A percentile compares a stretch with the other conserved stretches of the same genome.
These are phyloP conservation scores for Apolygus lucorum DNA, from an alignment of 1,140 invertebrate genomes.

Conservation along the genomic window DNA sequence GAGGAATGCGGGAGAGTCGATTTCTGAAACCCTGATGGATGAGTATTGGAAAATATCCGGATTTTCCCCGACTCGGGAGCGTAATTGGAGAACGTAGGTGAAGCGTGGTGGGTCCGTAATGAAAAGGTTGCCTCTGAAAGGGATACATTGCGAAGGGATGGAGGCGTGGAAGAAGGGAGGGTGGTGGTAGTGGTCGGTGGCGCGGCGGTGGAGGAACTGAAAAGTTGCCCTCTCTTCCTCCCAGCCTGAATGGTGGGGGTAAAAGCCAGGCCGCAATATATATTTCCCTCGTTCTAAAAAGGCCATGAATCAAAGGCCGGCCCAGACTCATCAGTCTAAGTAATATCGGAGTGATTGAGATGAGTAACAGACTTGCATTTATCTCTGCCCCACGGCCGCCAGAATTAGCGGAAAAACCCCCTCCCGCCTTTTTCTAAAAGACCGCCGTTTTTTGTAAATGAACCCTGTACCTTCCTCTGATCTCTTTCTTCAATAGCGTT, in stretches of 20 bases:
- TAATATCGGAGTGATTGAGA: constrained; percentile 13
- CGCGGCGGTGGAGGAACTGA: not conserved
- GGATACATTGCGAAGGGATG: not conserved
- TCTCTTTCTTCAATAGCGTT: too few species aligned
- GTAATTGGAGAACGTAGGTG: not conserved
- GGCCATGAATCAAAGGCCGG: not conserved
- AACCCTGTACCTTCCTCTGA: too few species aligned
- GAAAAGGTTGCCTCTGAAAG: not conserved
- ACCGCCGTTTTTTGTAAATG: too few species aligned
- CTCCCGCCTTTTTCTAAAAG: not conserved
- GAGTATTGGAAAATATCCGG: not conserved
- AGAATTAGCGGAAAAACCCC: too few species aligned
- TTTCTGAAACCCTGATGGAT: not conserved
- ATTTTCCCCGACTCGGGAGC: not conserved
- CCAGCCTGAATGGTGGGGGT: not conserved
- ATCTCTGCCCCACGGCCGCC: not conserved
- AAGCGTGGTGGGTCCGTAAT: not conserved
- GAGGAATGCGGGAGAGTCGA: too few species aligned
- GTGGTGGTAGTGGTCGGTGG: not conserved
- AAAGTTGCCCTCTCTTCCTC: not conserved
- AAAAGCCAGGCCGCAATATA: not conserved
- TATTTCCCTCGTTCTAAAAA: not conserved
- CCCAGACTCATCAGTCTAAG: constrained; percentile 3
- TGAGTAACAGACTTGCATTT: constrained; percentile 9
- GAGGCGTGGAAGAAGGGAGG: not conserved